phyloP scores from a whole-genome alignment of 2,113 vertebrate genomes.

The Dicerorhinus sumatrensis region DNA sequence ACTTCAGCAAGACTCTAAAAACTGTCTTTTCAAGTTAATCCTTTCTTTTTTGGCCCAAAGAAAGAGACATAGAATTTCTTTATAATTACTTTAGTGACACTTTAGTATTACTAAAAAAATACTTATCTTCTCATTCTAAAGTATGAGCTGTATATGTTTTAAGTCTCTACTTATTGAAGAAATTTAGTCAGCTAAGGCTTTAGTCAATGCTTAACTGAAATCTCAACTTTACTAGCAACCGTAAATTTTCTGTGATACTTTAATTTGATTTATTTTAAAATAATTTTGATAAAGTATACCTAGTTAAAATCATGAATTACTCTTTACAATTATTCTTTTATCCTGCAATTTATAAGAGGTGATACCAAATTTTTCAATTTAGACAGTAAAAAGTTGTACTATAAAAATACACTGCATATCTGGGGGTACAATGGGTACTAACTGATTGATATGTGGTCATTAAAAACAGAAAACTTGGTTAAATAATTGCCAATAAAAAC shows the following conservation, averaged over 20 bases:
- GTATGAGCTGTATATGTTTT: neutral
- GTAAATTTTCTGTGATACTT: neutral
- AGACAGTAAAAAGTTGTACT: neutral
- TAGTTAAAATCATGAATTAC: neutral
- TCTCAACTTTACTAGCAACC: neutral
- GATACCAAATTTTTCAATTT: neutral
- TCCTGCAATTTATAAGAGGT: neutral
- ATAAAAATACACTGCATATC: neutral
- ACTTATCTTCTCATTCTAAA: neutral
- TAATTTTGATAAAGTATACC: constrained; percentile 19
- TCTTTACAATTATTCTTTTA: constrained; percentile 16
- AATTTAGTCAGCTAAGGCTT: neutral
- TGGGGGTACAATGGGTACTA: neutral
- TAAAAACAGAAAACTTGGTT: neutral
- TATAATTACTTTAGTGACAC: neutral
- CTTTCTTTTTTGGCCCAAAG: neutral
- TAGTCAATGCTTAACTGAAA: neutral
- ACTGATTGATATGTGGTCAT: neutral
- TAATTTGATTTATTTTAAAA: neutral
- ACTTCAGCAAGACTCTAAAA: neutral
- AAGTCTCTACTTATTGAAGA: neutral
- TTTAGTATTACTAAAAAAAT: neutral
- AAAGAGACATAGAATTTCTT: neutral
- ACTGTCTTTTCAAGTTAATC: neutral
- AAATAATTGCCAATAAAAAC: neutral